Conservation (phyloP, 2,113 vertebrate genomes). For the Rhea americana region DNA sequence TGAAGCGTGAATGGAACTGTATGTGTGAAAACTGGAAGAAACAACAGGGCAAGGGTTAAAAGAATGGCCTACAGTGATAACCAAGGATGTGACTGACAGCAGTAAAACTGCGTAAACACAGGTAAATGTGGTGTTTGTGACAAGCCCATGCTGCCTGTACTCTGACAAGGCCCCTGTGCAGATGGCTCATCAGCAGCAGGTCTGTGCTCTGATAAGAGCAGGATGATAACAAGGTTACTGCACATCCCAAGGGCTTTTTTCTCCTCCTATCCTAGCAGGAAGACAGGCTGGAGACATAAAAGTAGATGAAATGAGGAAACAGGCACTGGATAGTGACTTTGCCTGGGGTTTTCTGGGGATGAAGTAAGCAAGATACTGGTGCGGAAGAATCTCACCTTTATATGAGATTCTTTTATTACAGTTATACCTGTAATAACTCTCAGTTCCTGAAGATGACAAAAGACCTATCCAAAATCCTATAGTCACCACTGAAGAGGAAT, state of each 20-base stretch:
- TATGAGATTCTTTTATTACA: too few species aligned
- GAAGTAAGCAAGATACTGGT: not conserved
- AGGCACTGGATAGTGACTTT: not conserved
- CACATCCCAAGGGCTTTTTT: not conserved
- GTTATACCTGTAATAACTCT: rapidly evolving
- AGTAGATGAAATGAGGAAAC: not conserved
- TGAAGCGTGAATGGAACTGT: not conserved
- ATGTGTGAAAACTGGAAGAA: not conserved
- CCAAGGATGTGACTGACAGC: not conserved
- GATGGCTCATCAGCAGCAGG: not conserved
- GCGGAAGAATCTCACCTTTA: not conserved
- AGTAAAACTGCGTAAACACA: not conserved
- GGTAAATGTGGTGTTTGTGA: not conserved
- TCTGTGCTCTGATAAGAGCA: not conserved
- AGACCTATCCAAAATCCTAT: not conserved
- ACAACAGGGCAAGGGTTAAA: not conserved
- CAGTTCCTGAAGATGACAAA: not conserved
- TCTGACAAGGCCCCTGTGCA: not conserved
- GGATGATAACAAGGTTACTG: not conserved
- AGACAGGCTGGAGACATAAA: not conserved
- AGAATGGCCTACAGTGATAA: not conserved
- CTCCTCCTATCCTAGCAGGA: not conserved
- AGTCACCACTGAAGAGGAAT: not conserved
- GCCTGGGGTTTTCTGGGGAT: rapidly evolving
- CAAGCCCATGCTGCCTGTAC: not conserved